Evolutionary conservation across 2,797 vertebrate genomes (phyloP), one percentile per base, ranked within the genome.

Genomic region (Spondyliosoma cantharus): DNA sequence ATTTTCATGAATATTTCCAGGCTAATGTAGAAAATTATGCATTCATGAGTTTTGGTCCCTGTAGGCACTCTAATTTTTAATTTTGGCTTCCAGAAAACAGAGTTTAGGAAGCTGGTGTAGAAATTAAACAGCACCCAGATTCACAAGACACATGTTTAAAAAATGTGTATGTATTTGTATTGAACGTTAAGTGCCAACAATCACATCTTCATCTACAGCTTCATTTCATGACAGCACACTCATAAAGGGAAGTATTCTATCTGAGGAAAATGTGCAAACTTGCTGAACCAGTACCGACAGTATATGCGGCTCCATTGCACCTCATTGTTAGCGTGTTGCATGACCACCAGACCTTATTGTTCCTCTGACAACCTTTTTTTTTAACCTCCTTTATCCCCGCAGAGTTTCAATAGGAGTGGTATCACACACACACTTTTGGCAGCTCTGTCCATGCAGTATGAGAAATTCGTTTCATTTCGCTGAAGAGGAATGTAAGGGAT

Each of bases 401-500:
- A 3, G 19, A 45, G 49, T 54, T 75, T 63, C 42, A 61, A 32
- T 69, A 43, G 37, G 3, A 65, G 27, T 27, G 58, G 20, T 24
- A 43, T 50, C 50, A 52, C 45, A 68, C 27, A 20, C 27, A 20
- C 37, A 7, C 3, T 14, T 16, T 45, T 61, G 32, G 3, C 15
- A 64, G 56, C 68, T 76, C 20, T 25, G 13, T 74, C 19, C 65
- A 50, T 17, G 17, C 20, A 15, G 16, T 57, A n/a, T 54, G 53
- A 78, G 58, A 52, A 43, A 74, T 48, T n/a, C 29, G 43, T 79
- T 74, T 66, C 29, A n/a, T 69, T 80, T n/a, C 29, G 32, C 45
- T 42, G 24, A 57, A 46, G 24, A 65, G 50, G 54, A 71, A 52
- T 24, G 13, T 70, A 64, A 48, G 54, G 20, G 46, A n/a, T 32